Evolutionary conservation across 2,797 vertebrate genomes (phyloP).

Genomic region (Somateria mollissima): DNA sequence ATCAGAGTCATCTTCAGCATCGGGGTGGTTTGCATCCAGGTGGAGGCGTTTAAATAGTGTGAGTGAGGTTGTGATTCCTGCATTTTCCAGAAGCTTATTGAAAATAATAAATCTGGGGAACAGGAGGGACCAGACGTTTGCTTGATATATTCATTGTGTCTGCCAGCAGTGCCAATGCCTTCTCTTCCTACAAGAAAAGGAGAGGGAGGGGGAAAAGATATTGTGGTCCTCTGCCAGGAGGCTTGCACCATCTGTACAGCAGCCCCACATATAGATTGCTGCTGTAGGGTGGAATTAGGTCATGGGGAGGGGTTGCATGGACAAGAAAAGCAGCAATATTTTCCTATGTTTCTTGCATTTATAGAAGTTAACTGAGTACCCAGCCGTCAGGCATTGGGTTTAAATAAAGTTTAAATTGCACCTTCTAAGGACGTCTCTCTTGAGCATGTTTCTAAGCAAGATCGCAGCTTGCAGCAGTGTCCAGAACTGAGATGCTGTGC

Average conservation of each 20-base stretch:
- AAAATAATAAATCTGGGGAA: neutral
- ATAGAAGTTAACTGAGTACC: neutral
- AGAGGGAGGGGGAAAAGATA: neutral
- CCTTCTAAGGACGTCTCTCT: neutral
- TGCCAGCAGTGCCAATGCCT: neutral
- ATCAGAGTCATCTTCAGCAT: neutral
- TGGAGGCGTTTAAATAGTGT: neutral
- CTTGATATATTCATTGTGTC: accelerated
- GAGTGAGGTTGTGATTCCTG: neutral
- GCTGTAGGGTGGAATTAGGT: neutral
- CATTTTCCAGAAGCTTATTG: neutral
- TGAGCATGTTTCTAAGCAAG: neutral
- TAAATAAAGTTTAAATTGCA: neutral
- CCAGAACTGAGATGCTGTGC: neutral
- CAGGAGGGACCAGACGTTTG: accelerated
- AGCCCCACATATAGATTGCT: neutral
- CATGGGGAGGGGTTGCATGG: neutral
- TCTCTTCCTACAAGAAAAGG: neutral
- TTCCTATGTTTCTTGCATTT: neutral
- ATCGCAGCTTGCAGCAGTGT: neutral
- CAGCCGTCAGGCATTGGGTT: neutral
- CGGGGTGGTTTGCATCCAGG: neutral
- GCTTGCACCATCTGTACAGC: neutral
- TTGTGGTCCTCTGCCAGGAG: neutral
- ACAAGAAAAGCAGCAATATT: neutral